Base-by-base conservation (phyloP, 2,797 vertebrate genomes). In the Brachymystax lenok region DNA sequence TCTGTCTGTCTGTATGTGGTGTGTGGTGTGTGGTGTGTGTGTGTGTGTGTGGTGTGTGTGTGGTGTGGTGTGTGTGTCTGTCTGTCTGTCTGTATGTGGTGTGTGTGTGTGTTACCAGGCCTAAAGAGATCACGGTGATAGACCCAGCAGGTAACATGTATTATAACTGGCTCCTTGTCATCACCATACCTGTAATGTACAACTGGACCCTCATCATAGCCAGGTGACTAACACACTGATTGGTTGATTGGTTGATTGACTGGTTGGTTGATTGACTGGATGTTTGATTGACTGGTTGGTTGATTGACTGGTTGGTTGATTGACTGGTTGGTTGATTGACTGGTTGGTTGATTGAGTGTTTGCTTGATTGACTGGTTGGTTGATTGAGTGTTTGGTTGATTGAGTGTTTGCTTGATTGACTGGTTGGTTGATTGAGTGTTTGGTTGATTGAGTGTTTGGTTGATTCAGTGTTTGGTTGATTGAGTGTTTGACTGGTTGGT, bases 201-300 rank as follows among this genome's bases (percentile, higher is more conserved):
- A 99, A 99, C 92, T 99, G 98, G 97, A 96, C 96, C 27, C 92
- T 98, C 90, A 92, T 99, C 80, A 98, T 99, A 19, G 97, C 97
- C 86, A 96, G 98, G 98, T 99, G 88, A 87, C 66, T 12, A 46
- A 28, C 77, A 71, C 73, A 71, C 19, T 61, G 2, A 61, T 24
- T 61, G 14, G 5, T 21, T 59, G 2, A 6, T 59, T 61, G 8
- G 0, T 21, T 24, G n/a, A 3, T 24, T 59, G 5, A 8, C 21
- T 21, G 52, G 17, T 19, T 14, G 54, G 17, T 56, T 56, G 16
- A 0, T 1, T 17, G 19, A 6, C 8, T 56, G 54, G 0, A 0
- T 56, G 4, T 0, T n/a, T 59, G 56, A n/a, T 2, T 59, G 1
- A 10, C 3, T 59, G 3, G 0, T n/a, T 10, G 56, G 1, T 56